These are phyloP conservation scores for Etheostoma spectabile DNA, from an alignment of 2,113 vertebrate genomes.

Conservation along the genomic window DNA sequence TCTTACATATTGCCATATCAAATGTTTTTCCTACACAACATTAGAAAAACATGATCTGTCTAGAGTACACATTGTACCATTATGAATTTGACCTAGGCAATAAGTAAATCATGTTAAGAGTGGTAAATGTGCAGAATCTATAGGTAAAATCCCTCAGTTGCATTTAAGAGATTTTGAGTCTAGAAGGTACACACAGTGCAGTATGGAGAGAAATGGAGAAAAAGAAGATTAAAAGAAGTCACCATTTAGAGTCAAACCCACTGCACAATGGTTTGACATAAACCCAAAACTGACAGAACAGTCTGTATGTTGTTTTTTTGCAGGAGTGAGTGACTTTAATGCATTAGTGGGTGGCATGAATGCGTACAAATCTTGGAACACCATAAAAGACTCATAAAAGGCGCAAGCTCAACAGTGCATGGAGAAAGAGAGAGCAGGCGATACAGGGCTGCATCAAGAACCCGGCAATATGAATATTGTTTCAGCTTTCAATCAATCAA, in stretches of 20 bases:
- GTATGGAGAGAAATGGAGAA: neutral
- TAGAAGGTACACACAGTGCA: neutral
- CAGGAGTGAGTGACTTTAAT: neutral
- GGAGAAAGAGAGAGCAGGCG: neutral
- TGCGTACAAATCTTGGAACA: conserved; percentile 26
- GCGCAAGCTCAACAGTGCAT: neutral
- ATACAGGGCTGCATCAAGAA: conserved; percentile 21
- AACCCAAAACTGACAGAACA: conserved; percentile 1
- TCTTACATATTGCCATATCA: neutral
- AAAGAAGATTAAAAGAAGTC: neutral
- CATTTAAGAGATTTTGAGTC: neutral
- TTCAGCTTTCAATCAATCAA: neutral
- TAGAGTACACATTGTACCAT: neutral
- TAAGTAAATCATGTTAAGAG: neutral
- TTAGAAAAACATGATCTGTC: neutral
- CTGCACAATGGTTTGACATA: neutral
- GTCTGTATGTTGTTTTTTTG: conserved; percentile 7
- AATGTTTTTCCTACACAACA: neutral
- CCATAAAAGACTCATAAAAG: conserved; percentile 18
- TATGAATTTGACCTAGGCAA: neutral
- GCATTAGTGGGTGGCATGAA: conserved; percentile 15
- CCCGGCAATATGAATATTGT: neutral
- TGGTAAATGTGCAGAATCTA: neutral
- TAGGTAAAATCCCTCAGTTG: neutral
- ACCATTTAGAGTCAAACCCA: neutral